These are phyloP conservation scores for Drepana falcataria DNA, from an alignment of 2,888 invertebrate genomes.

Conservation along the genomic window DNA sequence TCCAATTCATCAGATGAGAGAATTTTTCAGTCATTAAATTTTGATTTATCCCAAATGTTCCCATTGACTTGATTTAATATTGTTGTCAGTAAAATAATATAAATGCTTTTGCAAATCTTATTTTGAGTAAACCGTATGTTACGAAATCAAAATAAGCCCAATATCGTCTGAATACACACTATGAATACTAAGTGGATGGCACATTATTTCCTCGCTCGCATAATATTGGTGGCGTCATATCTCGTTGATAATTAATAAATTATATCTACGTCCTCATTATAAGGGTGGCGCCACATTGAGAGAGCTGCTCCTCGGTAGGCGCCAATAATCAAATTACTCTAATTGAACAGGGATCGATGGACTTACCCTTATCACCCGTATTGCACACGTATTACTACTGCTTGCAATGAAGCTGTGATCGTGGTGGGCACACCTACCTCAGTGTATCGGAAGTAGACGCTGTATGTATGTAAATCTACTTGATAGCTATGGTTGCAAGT, in stretches of 20 bases:
- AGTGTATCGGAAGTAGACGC: slow-evolving; percentile 5
- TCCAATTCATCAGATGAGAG: slow-evolving; percentile 26
- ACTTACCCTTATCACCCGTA: too few species aligned
- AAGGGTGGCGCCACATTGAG: slow-evolving; percentile 18
- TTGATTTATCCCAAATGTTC: slow-evolving; percentile 26
- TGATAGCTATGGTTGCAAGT: too few species aligned
- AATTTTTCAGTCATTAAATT: slow-evolving; percentile 38
- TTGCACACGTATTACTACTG: too few species aligned
- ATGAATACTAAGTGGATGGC: too few species aligned
- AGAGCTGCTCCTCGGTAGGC: slow-evolving; percentile 26
- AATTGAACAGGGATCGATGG: slow-evolving; percentile 38
- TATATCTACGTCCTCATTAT: slow-evolving; percentile 13
- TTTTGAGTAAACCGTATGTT: too few species aligned
- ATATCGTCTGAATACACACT: too few species aligned
- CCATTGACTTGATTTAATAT: neutral
- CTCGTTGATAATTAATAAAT: slow-evolving; percentile 26
- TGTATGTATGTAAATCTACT: neutral
- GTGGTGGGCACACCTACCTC: too few species aligned
- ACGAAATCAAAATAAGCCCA: too few species aligned
- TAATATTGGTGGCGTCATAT: slow-evolving; percentile 2
- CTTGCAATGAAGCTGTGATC: too few species aligned
- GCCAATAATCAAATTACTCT: slow-evolving; percentile 47
- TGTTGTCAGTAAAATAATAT: neutral
- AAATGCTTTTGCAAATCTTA: too few species aligned
- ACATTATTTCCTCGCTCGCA: too few species aligned